Evolutionary conservation across 2,113 vertebrate genomes (phyloP).

Genomic region (Junco hyemalis): DNA sequence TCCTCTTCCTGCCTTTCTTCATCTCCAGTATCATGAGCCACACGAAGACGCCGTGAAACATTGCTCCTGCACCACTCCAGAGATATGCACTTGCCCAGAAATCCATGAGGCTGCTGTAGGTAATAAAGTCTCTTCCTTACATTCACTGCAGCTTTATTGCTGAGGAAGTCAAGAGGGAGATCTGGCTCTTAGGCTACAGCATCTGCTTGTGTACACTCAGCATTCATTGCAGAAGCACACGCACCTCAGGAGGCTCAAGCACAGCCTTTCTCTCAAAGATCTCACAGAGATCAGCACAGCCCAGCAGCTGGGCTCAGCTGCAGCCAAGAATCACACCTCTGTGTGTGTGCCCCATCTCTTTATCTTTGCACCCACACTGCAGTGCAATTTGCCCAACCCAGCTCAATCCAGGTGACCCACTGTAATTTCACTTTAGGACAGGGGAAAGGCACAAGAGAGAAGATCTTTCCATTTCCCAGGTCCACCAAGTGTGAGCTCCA

Average conservation of each 20-base stretch:
- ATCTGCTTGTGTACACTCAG: neutral
- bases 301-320: neutral
- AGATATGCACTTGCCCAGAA: neutral
- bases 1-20: neutral
- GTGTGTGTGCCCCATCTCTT: neutral
- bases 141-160: neutral
- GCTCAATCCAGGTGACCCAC: neutral
- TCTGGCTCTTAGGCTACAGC: neutral
- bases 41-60: neutral
- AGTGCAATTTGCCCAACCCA: neutral
- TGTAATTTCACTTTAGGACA: neutral
- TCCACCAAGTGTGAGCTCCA: neutral
- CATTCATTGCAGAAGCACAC: neutral
- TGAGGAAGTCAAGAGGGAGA: neutral
- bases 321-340: neutral
- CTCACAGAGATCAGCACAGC: neutral
- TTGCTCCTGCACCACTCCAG: neutral
- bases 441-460: neutral
- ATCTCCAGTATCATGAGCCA: neutral
- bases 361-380: neutral
- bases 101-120: neutral
- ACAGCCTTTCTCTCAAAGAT: neutral
- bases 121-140: neutral
- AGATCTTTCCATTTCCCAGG: neutral
- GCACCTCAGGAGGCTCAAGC: neutral